A percentile compares a stretch with the other conserved stretches of the same genome.
These are phyloP conservation scores for Nomada hirtipes DNA, from an alignment of 2,888 invertebrate species.

Conservation along the genomic window DNA sequence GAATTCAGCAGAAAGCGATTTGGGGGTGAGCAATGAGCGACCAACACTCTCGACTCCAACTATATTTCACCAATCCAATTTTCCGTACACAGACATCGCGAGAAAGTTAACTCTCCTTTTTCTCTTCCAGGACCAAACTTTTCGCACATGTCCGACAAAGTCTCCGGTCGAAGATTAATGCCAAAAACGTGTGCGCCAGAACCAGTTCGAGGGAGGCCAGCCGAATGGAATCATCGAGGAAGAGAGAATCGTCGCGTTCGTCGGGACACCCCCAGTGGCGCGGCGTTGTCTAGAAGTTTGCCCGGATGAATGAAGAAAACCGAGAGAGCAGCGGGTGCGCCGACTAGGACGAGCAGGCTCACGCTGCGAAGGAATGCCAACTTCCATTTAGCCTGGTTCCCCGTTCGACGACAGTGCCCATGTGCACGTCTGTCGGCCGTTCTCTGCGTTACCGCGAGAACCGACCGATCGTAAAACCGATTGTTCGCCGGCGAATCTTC, in stretches of 20 bases:
- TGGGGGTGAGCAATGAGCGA: no score
- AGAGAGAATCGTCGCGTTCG: constrained; percentile 61
- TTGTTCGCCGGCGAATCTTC: constrained; percentile 17
- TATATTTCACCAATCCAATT: no score
- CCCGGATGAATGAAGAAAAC: constrained; percentile 40
- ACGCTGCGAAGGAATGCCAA: constrained; percentile 74
- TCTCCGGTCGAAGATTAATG: no score
- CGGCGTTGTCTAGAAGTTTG: constrained; percentile 70
- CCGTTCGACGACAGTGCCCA: constrained; percentile 59
- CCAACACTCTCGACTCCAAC: no score
- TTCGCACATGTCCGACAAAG: no score
- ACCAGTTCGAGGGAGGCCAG: constrained; percentile 56
- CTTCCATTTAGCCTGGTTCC: constrained; percentile 68
- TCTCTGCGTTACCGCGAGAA: constrained; percentile 5
- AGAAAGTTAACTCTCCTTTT: no score
- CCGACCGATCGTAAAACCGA: constrained; percentile 39
- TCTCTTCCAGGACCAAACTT: no score
- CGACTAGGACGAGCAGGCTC: constrained; percentile 60
- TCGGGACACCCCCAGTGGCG: constrained; percentile 67
- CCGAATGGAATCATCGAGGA: constrained; percentile 70
- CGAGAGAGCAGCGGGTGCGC: constrained; percentile 57
- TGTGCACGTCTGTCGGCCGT: constrained; percentile 18
- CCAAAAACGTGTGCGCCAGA: constrained; percentile 29
- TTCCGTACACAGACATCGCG: no score
- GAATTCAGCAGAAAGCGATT: no score